Conservation (phyloP, 2,797 vertebrate genomes). For the Leptoclinus maculatus region DNA sequence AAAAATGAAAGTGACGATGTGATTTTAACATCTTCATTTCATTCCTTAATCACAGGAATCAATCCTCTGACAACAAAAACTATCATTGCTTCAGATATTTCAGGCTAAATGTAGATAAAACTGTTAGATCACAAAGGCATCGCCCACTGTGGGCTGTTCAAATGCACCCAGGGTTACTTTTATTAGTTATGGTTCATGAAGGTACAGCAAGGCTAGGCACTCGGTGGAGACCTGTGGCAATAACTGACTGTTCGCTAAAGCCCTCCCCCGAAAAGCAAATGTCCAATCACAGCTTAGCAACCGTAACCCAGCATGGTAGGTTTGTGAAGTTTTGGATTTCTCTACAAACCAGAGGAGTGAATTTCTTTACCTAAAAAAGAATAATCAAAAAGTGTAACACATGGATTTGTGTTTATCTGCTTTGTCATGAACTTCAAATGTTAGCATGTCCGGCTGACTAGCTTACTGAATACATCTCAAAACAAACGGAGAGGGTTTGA, state of each 20-base stretch:
- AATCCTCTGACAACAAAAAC: not conserved
- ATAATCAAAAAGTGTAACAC: too few relatives aligned
- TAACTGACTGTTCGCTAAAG: not conserved
- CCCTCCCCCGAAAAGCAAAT: too few relatives aligned
- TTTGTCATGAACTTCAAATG: too few relatives aligned
- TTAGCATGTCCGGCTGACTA: too few relatives aligned
- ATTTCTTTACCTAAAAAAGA: too few relatives aligned
- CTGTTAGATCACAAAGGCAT: not conserved
- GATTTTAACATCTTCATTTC: not conserved
- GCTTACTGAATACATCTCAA: not conserved
- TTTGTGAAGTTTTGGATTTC: not conserved
- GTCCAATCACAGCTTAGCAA: too few relatives aligned
- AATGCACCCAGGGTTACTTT: not conserved
- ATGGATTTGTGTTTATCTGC: too few relatives aligned
- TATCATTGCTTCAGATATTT: not conserved
- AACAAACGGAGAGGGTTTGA: not conserved
- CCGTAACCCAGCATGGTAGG: too few relatives aligned
- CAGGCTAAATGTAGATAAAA: not conserved
- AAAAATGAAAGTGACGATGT: not conserved
- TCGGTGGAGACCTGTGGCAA: not conserved
- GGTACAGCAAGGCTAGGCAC: constrained; percentile 3
- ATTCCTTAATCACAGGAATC: constrained; percentile 15
- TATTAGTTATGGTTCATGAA: not conserved
- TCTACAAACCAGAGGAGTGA: too few relatives aligned
- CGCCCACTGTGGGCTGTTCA: not conserved